Evolutionary conservation across 2,797 vertebrate genomes (phyloP).

Genomic region (Ceyx erithaca): DNA sequence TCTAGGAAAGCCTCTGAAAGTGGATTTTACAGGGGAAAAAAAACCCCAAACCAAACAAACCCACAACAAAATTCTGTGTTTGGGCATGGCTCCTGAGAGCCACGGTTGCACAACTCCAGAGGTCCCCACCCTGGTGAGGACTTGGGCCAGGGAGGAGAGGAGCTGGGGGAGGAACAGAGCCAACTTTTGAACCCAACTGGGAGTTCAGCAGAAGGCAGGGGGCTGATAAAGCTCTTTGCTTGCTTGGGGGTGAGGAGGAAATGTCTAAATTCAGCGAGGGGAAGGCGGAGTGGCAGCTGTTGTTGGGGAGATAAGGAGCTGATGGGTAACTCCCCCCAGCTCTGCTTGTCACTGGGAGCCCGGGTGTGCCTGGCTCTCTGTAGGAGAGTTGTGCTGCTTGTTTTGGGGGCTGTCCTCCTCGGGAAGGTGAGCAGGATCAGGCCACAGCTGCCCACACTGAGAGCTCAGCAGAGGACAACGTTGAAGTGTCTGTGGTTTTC

Average conservation of each 20-base stretch:
- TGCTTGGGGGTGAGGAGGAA: neutral
- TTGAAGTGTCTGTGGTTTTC: neutral
- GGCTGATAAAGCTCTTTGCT: fast-evolving
- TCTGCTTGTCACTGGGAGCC: neutral
- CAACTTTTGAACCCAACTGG: neutral
- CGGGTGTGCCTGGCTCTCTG: neutral
- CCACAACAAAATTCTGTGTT: neutral
- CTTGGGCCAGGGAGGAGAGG: neutral
- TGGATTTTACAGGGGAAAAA: neutral
- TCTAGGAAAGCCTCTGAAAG: neutral
- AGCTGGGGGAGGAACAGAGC: neutral
- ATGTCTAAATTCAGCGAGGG: neutral
- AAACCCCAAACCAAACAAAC: neutral
- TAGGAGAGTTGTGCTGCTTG: fast-evolving
- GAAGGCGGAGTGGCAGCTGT: neutral
- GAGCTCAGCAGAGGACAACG: neutral
- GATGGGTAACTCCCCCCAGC: fast-evolving
- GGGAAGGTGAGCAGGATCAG: neutral
- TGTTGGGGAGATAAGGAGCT: neutral
- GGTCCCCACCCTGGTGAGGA: neutral
- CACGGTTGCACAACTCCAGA: neutral
- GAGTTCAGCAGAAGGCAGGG: neutral
- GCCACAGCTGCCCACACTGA: neutral
- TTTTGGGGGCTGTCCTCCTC: neutral
- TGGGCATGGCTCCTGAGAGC: neutral